Percentiles rank a stretch among this genome's conserved stretches.
Conservation (phyloP, 1,140 invertebrate species). For the Dendrolimus punctatus region DNA sequence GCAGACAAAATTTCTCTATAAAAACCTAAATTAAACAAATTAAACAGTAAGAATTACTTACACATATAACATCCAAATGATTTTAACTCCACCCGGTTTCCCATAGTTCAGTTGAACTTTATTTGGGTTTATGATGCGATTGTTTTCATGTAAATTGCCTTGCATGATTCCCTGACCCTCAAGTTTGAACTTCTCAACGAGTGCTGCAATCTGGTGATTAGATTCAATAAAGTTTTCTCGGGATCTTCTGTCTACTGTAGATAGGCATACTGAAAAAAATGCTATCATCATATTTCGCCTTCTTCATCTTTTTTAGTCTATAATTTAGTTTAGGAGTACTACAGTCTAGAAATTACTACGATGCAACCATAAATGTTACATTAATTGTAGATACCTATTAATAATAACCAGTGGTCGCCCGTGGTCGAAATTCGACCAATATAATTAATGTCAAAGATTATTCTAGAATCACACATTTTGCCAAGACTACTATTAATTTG, state of each 20-base stretch:
- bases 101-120: slow-evolving; percentile 82
- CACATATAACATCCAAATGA: slow-evolving; percentile 84
- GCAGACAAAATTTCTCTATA: too few species aligned
- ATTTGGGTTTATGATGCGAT: slow-evolving; percentile 67
- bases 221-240: slow-evolving; percentile 93
- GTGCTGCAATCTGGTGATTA: slow-evolving; percentile 91
- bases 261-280: slow-evolving; percentile 82
- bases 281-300: not conserved
- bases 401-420: too few species aligned
- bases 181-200: slow-evolving; percentile 92
- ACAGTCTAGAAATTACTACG: too few species aligned
- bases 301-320: too few species aligned
- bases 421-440: too few species aligned
- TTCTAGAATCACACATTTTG: too few species aligned
- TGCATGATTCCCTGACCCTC: slow-evolving; percentile 74
- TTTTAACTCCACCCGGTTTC: slow-evolving; percentile 79
- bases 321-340: too few species aligned
- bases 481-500: too few species aligned
- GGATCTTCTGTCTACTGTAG: slow-evolving; percentile 91
- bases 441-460: too few species aligned
- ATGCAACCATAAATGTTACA: too few species aligned
- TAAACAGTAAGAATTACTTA: slow-evolving; percentile 63
- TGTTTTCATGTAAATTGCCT: slow-evolving; percentile 53
- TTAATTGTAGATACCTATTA: too few species aligned
- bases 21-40: too few species aligned